These are phyloP conservation scores for Gasterosteus aculeatus DNA, from an alignment of 2,113 vertebrate species.

Conservation along the genomic window DNA sequence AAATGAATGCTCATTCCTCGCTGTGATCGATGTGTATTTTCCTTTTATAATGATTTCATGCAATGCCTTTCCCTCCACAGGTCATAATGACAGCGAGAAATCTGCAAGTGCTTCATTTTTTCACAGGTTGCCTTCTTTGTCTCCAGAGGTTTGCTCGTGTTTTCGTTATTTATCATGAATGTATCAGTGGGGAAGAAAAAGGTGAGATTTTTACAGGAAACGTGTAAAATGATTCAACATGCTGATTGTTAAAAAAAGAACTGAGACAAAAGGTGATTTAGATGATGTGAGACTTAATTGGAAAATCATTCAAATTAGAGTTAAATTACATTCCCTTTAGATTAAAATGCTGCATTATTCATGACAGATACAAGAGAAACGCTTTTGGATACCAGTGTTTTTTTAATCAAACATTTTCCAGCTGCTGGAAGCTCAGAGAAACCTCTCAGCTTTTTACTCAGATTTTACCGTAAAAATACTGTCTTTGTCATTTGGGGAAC, in stretches of 20 bases:
- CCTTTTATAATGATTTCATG: neutral
- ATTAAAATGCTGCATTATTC: neutral
- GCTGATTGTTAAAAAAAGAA: neutral
- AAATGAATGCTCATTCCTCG: neutral
- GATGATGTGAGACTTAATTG: slow-evolving; percentile 6
- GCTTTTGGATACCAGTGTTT: slow-evolving; percentile 7
- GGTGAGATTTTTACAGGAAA: slow-evolving; percentile 12
- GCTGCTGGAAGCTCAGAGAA: neutral
- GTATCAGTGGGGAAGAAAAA: slow-evolving; percentile 2
- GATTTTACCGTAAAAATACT: slow-evolving; percentile 23
- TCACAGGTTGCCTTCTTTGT: slow-evolving; percentile 36
- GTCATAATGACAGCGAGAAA: neutral
- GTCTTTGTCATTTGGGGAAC: neutral
- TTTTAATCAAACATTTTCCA: neutral
- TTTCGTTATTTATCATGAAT: slow-evolving; percentile 49
- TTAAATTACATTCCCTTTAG: neutral
- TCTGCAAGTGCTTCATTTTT: slow-evolving; percentile 32
- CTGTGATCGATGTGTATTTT: neutral
- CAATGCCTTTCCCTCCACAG: neutral
- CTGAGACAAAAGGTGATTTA: neutral
- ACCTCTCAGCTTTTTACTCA: slow-evolving; percentile 3
- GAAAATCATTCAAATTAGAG: slow-evolving; percentile 1
- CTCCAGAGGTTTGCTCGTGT: slow-evolving; percentile 20
- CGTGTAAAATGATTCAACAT: neutral
- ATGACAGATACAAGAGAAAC: neutral